phyloP scores from a whole-genome alignment of 2,797 vertebrate genomes.

The Chiloscyllium punctatum region DNA sequence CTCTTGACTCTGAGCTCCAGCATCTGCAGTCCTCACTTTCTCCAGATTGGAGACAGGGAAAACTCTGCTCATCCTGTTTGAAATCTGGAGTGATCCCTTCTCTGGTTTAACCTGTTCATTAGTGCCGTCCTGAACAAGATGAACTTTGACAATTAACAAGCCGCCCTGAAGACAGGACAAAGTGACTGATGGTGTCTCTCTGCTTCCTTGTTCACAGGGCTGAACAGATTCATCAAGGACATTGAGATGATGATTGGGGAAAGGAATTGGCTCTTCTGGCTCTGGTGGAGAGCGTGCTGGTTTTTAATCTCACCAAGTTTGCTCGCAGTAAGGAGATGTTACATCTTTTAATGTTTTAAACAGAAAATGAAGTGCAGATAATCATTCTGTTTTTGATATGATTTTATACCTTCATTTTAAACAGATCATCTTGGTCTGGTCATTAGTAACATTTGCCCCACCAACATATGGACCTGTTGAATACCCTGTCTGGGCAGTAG shows the following conservation, averaged over 20 bases:
- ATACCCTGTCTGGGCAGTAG: conserved; percentile 73
- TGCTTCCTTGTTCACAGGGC: conserved; percentile 58
- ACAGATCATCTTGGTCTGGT: conserved; percentile 82
- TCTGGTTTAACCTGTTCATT: no score
- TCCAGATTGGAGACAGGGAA: no score
- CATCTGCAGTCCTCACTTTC: no score
- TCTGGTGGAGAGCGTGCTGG: conserved; percentile 93
- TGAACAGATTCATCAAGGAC: conserved; percentile 80
- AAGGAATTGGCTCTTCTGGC: conserved; percentile 73
- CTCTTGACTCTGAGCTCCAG: no score
- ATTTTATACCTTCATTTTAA: conserved; percentile 14
- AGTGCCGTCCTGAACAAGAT: no score
- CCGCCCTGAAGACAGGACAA: not conserved
- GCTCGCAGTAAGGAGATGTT: conserved; percentile 53
- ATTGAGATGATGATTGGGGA: conserved; percentile 95
- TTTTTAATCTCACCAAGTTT: conserved; percentile 74
- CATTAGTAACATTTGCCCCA: conserved; percentile 61
- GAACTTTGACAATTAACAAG: no score
- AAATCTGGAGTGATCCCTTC: no score
- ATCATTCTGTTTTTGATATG: not conserved
- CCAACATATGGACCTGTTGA: conserved; percentile 62
- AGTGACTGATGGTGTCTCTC: not conserved
- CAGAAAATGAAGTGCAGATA: not conserved
- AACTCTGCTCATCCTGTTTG: no score
- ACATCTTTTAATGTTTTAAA: not conserved